Percentiles rank a stretch among this genome's conserved stretches.
phyloP scores from a whole-genome alignment of 2,797 vertebrate species.

The Scomberomorus guttatus region DNA sequence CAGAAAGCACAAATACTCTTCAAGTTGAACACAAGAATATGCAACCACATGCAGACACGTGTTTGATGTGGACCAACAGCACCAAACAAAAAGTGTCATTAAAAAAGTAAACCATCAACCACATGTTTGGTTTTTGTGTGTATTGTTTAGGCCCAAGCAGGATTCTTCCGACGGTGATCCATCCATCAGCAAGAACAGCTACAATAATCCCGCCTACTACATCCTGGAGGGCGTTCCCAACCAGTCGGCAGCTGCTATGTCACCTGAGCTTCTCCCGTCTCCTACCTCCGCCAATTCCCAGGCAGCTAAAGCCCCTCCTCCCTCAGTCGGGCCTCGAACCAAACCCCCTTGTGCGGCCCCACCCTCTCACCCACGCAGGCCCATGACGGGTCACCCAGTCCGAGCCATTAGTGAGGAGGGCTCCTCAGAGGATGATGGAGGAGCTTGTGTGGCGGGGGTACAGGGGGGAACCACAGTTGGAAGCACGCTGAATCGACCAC shows the following conservation, averaged over 20 bases:
- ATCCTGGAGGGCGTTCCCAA: constrained; percentile 97
- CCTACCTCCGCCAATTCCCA: constrained; percentile 68
- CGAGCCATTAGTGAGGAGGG: constrained; percentile 87
- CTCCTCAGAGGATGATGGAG: constrained; percentile 88
- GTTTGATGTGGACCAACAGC: not conserved
- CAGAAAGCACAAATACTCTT: not conserved
- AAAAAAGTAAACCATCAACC: not conserved
- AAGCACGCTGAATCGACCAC: constrained; percentile 90
- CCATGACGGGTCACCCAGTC: constrained; percentile 53
- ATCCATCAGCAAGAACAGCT: constrained; percentile 92
- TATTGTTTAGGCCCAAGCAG: constrained; percentile 84
- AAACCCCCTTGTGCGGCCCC: constrained; percentile 82
- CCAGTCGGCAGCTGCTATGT: constrained; percentile 87
- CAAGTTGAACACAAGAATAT: not conserved
- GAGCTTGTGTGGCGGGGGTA: constrained; percentile 42
- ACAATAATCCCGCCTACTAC: constrained; percentile 98
- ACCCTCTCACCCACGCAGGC: constrained; percentile 64
- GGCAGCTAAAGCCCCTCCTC: constrained; percentile 72
- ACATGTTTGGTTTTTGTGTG: constrained; percentile 19
- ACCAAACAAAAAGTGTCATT: not conserved
- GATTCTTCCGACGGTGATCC: constrained; percentile 86
- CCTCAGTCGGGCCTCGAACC: constrained; percentile 79
- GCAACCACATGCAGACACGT: not conserved
- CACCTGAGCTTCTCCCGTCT: constrained; percentile 84
- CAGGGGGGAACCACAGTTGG: constrained; percentile 55